phyloP scores from a whole-genome alignment of 2,888 invertebrate species.

The Leuctra nigra region DNA sequence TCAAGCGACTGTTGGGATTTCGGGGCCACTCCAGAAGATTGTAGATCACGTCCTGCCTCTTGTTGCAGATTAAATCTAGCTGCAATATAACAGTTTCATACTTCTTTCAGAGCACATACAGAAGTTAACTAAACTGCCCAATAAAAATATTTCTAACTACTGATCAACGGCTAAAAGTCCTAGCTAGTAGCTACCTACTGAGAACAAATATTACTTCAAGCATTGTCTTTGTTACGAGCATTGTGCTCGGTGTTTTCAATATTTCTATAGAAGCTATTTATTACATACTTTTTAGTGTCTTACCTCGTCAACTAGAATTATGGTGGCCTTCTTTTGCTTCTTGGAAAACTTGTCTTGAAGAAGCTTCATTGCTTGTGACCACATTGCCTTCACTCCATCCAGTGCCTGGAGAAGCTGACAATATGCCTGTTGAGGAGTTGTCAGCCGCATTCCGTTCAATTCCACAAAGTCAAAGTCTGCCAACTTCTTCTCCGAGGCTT shows the following conservation, averaged over 20 bases:
- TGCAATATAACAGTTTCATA: no score
- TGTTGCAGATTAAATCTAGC: constrained; percentile 87
- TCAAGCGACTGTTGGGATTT: constrained; percentile 64
- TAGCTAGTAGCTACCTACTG: no score
- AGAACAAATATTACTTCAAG: no score
- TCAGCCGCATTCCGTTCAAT: constrained; percentile 90
- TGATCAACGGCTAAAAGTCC: no score
- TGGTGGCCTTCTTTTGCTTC: constrained; percentile 54
- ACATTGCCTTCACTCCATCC: constrained; percentile 62
- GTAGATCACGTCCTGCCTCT: constrained; percentile 92
- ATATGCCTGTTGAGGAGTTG: constrained; percentile 87
- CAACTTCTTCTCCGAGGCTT: no score
- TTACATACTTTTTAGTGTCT: no score
- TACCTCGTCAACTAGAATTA: constrained; percentile 85
- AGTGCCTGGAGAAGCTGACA: constrained; percentile 49
- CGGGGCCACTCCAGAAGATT: constrained; percentile 96
- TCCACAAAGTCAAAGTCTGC: constrained; percentile 56
- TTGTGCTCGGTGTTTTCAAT: no score
- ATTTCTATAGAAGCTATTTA: no score
- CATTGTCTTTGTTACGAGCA: no score
- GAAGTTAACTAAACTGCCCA: no score
- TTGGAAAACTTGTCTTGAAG: constrained; percentile 75
- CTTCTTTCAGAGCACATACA: no score
- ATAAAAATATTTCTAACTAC: no score
- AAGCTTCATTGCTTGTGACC: constrained; percentile 75